Percentiles rank a stretch among this genome's conserved stretches.
phyloP scores from a whole-genome alignment of 2,113 vertebrate genomes.

The Gyps fulvus region DNA sequence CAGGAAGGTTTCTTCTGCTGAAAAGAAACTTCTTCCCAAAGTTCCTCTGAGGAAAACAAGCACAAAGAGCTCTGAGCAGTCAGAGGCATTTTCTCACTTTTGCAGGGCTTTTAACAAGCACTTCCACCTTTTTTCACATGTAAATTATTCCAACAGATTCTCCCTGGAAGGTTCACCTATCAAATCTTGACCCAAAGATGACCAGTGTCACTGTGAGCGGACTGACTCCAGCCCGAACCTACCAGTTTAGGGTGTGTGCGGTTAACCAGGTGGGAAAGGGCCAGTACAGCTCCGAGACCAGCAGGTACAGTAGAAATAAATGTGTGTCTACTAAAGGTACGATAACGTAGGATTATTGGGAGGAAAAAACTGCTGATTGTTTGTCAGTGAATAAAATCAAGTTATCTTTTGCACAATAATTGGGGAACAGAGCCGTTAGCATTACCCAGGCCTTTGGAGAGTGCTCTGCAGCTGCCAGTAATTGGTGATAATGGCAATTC shows the following conservation, averaged over 20 bases:
- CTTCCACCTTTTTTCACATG: not conserved
- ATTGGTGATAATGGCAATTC: not conserved
- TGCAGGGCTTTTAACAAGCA: not conserved
- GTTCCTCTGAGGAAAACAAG: not conserved
- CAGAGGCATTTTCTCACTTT: not conserved
- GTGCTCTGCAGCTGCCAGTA: not conserved
- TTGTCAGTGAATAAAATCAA: not conserved
- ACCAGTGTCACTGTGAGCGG: slow-evolving; percentile 81
- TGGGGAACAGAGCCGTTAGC: not conserved
- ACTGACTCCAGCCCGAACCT: slow-evolving; percentile 91
- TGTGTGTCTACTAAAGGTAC: rapidly evolving
- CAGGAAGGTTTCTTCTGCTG: slow-evolving; percentile 13
- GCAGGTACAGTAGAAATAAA: slow-evolving; percentile 73
- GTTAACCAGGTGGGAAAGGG: slow-evolving; percentile 95
- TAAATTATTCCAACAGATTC: slow-evolving; percentile 78
- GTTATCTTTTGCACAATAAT: not conserved
- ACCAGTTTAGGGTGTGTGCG: slow-evolving; percentile 92
- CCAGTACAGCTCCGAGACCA: slow-evolving; percentile 90
- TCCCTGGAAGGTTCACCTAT: slow-evolving; percentile 92
- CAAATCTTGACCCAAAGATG: slow-evolving; percentile 80
- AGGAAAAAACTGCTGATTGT: not conserved
- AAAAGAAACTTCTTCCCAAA: slow-evolving; percentile 23
- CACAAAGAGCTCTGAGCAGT: not conserved
- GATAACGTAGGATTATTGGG: too few species aligned
- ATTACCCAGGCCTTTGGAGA: not conserved